Conservation (phyloP, 2,888 invertebrate species). For the Lycophotia porphyrea region DNA sequence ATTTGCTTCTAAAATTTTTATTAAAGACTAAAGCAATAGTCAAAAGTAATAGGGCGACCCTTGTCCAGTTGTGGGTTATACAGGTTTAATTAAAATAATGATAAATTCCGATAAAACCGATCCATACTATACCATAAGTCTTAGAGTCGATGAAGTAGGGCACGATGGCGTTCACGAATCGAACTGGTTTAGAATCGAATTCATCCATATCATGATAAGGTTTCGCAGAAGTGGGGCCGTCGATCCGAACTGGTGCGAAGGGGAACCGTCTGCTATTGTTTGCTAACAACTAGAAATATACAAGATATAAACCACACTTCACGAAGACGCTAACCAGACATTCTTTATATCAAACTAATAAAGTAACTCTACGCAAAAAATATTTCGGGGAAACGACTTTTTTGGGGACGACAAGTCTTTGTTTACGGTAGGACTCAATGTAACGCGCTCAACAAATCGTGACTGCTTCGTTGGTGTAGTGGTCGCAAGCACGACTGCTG, state of each 20-base stretch:
- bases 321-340: neutral
- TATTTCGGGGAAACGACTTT: neutral
- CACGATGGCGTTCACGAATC: conserved; percentile 81
- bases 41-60: neutral
- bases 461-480: too few relatives aligned
- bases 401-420: neutral
- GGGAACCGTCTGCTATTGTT: conserved; percentile 72
- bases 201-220: neutral
- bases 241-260: conserved; percentile 75
- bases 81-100: neutral
- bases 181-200: conserved; percentile 63
- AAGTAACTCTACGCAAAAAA: neutral
- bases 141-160: conserved; percentile 84
- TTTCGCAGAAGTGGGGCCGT: conserved; percentile 53
- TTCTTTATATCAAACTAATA: neutral
- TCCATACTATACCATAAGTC: conserved; percentile 78
- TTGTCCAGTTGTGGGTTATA: neutral
- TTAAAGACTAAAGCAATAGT: neutral
- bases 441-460: neutral
- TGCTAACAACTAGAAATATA: conserved; percentile 36
- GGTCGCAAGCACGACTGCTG: too few relatives aligned
- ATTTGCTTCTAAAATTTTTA: neutral
- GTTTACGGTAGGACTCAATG: too few relatives aligned
- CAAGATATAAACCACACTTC: neutral
- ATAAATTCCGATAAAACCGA: neutral